Percentiles rank a stretch among this genome's conserved stretches.
Evolutionary conservation across 2,113 vertebrate species (phyloP).

Genomic region (Galemys pyrenaicus): DNA sequence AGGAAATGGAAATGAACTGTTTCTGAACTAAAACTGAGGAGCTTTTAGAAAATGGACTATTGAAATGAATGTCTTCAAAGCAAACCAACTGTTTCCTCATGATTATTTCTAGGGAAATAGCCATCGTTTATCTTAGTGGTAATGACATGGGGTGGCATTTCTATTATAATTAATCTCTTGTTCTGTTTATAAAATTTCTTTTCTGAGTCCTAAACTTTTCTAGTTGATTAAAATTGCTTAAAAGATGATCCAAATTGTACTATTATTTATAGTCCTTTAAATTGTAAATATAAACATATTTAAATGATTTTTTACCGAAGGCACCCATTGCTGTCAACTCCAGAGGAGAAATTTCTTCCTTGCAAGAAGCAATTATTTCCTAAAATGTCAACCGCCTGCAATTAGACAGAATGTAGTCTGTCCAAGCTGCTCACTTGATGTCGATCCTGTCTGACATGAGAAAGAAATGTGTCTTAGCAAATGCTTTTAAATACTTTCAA

Average conservation of each 20-base stretch:
- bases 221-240: constrained; percentile 71
- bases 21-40: constrained; percentile 61
- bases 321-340: background rate
- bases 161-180: background rate
- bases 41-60: constrained; percentile 54
- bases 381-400: background rate
- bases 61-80: constrained; percentile 59
- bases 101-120: constrained; percentile 58
- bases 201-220: constrained; percentile 68
- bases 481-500: constrained; percentile 73
- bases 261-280: constrained; percentile 74
- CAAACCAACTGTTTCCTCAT: constrained; percentile 35
- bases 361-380: constrained; percentile 6
- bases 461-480: constrained; percentile 65
- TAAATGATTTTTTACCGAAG: background rate
- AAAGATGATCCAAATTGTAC: constrained; percentile 76
- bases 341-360: background rate
- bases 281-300: constrained; percentile 43
- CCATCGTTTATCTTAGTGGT: background rate
- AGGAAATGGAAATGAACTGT: constrained; percentile 34
- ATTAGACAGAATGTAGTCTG: constrained; percentile 1
- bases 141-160: background rate
- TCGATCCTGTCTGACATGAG: constrained; percentile 65
- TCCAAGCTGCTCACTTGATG: constrained; percentile 35
- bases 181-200: constrained; percentile 34